Conservation (phyloP, 2,888 invertebrate genomes). For the Dynastes maya region DNA sequence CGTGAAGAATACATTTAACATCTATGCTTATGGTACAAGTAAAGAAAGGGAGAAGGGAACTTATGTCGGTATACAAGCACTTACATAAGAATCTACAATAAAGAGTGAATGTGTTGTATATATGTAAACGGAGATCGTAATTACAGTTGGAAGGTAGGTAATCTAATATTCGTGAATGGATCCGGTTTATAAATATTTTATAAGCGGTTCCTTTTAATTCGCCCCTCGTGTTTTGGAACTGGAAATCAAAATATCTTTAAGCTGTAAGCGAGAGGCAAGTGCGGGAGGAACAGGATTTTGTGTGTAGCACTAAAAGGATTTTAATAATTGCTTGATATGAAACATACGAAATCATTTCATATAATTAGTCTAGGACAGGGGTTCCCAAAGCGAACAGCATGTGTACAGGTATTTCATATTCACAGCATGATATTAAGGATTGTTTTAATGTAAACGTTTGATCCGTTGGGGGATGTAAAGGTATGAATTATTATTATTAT, state of each 20-base stretch:
- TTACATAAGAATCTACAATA: not conserved
- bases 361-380: too few species aligned
- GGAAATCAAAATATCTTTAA: slow-evolving; percentile 41
- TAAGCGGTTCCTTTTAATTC: slow-evolving; percentile 45
- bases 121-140: slow-evolving; percentile 46
- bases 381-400: too few species aligned
- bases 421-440: too few species aligned
- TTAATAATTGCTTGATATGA: too few species aligned
- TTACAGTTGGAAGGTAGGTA: slow-evolving; percentile 47
- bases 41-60: slow-evolving; percentile 1
- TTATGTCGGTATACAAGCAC: not conserved
- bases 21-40: not conserved
- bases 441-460: too few species aligned
- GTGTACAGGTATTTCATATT: too few species aligned
- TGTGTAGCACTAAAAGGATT: not conserved
- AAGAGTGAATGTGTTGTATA: slow-evolving; percentile 32
- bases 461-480: too few species aligned
- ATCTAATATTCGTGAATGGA: slow-evolving; percentile 48
- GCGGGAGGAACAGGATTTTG: not conserved
- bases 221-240: slow-evolving; percentile 39
- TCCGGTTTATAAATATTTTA: slow-evolving; percentile 50
- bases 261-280: slow-evolving; percentile 10
- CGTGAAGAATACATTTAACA: slow-evolving; percentile 36
- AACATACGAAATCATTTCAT: too few species aligned
- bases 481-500: too few species aligned